phyloP scores from a whole-genome alignment of 2,888 invertebrate species.

The Drosophila colorata region DNA sequence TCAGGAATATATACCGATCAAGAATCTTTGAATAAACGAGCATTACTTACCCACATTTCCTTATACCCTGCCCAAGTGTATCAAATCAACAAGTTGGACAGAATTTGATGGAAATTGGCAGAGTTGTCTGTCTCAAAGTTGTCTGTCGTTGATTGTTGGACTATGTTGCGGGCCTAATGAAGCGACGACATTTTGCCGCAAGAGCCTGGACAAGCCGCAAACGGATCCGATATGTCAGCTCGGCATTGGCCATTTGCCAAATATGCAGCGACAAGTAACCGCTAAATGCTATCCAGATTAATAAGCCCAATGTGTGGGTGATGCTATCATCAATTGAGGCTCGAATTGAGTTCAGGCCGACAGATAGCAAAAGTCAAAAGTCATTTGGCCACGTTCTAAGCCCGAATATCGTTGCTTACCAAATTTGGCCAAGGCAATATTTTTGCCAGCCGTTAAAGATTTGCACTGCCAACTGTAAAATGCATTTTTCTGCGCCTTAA shows the following conservation, averaged over 20 bases:
- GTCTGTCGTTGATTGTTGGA: slow-evolving; percentile 39
- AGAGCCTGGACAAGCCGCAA: slow-evolving; percentile 43
- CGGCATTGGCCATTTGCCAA: slow-evolving; percentile 61
- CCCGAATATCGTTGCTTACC: slow-evolving; percentile 41
- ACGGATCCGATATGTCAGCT: slow-evolving; percentile 47
- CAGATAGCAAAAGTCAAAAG: slow-evolving; percentile 73
- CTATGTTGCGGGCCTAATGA: slow-evolving; percentile 68
- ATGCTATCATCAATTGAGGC: slow-evolving; percentile 19
- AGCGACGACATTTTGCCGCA: slow-evolving; percentile 65
- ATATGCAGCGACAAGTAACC: slow-evolving; percentile 69
- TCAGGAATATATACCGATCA: no score
- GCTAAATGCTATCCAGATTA: slow-evolving; percentile 75
- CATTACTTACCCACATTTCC: not conserved
- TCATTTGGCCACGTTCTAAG: slow-evolving; percentile 57
- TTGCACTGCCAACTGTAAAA: slow-evolving; percentile 72
- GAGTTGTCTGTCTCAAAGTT: slow-evolving; percentile 64
- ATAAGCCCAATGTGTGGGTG: slow-evolving; percentile 60
- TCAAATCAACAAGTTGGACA: slow-evolving; percentile 36
- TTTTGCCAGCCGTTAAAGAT: slow-evolving; percentile 75
- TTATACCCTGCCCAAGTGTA: slow-evolving; percentile 13
- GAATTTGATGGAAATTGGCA: slow-evolving; percentile 79
- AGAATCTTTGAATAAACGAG: no score
- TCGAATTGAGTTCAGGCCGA: slow-evolving; percentile 46
- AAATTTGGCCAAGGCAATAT: slow-evolving; percentile 76
- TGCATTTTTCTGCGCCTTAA: slow-evolving; percentile 71